These are phyloP conservation scores for Stichodactyla mertensii DNA, from an alignment of 64 coral and sea anemone species.

Conservation along the genomic window DNA sequence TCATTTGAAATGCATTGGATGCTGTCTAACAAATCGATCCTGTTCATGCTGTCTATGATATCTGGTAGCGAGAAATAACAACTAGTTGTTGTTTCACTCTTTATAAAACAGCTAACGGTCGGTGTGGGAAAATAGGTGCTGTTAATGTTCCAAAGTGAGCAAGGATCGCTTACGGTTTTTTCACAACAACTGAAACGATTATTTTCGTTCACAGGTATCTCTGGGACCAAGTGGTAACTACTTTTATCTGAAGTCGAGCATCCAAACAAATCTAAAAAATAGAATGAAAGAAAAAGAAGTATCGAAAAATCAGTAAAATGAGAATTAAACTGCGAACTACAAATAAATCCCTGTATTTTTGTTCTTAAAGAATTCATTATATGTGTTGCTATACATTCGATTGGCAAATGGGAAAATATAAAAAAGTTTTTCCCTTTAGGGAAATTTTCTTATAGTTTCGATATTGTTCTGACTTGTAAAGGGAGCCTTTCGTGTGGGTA, in stretches of 20 bases:
- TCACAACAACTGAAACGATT: background rate
- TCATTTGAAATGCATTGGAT: background rate
- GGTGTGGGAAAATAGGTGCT: background rate
- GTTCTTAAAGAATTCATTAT: too few relatives aligned
- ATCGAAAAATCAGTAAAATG: background rate
- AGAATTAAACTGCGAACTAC: too few relatives aligned
- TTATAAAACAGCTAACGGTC: background rate
- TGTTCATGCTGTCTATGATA: background rate
- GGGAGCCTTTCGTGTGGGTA: background rate
- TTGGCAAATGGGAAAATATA: too few relatives aligned
- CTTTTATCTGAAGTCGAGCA: background rate
- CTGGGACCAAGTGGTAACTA: background rate
- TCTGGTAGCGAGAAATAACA: background rate
- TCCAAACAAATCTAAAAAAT: background rate
- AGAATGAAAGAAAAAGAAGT: background rate
- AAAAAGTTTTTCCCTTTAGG: background rate
- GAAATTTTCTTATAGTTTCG: background rate
- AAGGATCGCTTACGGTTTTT: background rate
- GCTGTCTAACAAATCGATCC: background rate
- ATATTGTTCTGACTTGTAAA: background rate
- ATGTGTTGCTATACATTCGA: too few relatives aligned
- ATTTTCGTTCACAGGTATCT: background rate
- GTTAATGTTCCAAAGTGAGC: background rate
- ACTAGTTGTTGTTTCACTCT: background rate
- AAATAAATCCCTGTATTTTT: too few relatives aligned